These are phyloP conservation scores for Orthosia gothica DNA, from an alignment of 2,888 invertebrate genomes.

Conservation along the genomic window DNA sequence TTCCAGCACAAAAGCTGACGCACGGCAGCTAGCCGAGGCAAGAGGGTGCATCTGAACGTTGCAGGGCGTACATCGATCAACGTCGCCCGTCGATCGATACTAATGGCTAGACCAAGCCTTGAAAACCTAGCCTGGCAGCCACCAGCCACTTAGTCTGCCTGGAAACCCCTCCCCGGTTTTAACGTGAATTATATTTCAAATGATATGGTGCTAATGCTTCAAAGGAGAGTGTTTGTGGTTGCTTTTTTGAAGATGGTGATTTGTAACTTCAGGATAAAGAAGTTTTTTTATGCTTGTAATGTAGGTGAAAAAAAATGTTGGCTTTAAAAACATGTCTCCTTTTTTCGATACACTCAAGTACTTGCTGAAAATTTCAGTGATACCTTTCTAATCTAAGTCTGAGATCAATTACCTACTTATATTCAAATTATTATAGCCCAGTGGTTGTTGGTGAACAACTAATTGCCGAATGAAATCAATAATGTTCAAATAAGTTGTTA, in stretches of 20 bases:
- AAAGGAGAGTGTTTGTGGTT: conserved; percentile 20
- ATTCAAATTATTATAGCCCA: too few species aligned
- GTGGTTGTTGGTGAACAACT: not conserved
- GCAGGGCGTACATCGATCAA: conserved; percentile 82
- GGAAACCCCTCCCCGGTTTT: conserved; percentile 58
- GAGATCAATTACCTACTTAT: not conserved
- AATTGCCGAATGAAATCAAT: not conserved
- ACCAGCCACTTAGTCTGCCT: conserved; percentile 57
- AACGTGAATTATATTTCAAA: conserved; percentile 66
- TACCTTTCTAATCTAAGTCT: not conserved
- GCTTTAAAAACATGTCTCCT: not conserved
- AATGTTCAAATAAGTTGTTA: not conserved
- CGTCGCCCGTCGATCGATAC: conserved; percentile 81
- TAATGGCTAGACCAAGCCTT: conserved; percentile 81
- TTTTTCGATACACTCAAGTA: not conserved
- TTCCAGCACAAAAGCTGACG: conserved; percentile 54
- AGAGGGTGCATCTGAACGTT: conserved; percentile 73
- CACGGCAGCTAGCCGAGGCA: conserved; percentile 36
- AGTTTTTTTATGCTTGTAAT: not conserved
- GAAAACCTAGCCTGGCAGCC: conserved; percentile 50
- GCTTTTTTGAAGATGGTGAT: conserved; percentile 10
- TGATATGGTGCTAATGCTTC: conserved; percentile 55
- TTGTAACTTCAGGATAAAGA: not conserved
- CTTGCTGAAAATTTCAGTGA: not conserved
- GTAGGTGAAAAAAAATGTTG: too few species aligned